A percentile compares a stretch with the other conserved stretches of the same genome.
Conservation (phyloP, 2,113 vertebrate species). For the Ophiodon elongatus region DNA sequence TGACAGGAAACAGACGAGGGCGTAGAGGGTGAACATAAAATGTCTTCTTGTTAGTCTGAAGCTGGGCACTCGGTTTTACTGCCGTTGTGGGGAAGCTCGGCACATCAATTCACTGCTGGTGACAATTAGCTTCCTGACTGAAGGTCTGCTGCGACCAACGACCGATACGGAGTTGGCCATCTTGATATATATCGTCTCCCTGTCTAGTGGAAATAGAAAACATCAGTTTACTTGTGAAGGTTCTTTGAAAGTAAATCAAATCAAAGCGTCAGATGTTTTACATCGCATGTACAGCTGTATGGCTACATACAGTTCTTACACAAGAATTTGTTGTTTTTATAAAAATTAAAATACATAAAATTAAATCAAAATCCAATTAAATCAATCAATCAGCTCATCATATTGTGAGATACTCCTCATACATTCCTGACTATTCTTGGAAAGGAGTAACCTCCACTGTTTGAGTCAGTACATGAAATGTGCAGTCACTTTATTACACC, state of each 20-base stretch:
- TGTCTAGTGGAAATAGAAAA: neutral
- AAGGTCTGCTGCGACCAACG: neutral
- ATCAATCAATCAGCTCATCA: neutral
- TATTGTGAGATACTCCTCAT: neutral
- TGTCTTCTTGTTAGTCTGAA: neutral
- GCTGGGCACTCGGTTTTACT: neutral
- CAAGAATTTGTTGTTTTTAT: no score
- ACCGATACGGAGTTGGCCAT: constrained; percentile 1
- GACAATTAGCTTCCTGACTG: constrained; percentile 11
- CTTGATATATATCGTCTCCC: neutral
- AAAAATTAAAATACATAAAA: no score
- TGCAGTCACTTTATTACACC: neutral
- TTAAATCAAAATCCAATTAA: neutral
- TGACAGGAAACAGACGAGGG: neutral
- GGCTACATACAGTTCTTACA: no score
- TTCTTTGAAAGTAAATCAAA: neutral
- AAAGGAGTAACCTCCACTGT: neutral
- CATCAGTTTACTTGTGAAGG: neutral
- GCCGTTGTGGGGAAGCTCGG: neutral
- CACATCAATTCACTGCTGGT: constrained; percentile 8
- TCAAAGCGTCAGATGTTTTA: neutral
- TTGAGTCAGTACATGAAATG: neutral
- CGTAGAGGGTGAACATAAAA: neutral
- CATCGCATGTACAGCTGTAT: neutral
- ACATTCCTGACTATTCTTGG: neutral